Base-by-base conservation (phyloP, 92 coral and sea anemone species). In the Phenganax stokvisi region DNA sequence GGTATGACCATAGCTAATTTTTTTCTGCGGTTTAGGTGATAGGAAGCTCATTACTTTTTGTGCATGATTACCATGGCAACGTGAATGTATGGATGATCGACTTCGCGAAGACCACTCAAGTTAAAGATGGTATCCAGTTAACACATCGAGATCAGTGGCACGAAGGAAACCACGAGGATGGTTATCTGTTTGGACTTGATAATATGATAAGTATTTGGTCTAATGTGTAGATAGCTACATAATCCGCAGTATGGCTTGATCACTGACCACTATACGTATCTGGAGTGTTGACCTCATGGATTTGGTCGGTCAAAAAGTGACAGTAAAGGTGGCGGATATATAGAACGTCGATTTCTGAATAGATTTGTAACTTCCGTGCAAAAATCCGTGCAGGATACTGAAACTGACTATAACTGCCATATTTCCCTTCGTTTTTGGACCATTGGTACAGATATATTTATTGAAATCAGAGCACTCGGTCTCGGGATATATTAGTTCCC, bases 81-180 rank as follows among this genome's bases (percentile, higher is more conserved):
- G 98, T 96, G 29, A 89, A 92, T 56, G 81, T 94, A 9, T 94
- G 98, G 98, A 92, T 94, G 98, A 94, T 94, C 17, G 98, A 94
- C 83, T 94, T 94, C 75, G 98, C 97, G 8, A 94, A 94, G 79
- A 94, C 98, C 2, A 88, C 86, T 4, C 89, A 87, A n/a, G 82
- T 94, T 13, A 87, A 72, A 47, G 98, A 92, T 58, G 96, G 90
- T 13, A 57, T 62, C 25, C 51, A 57, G 74, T 57, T 94, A 44
- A 87, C 90, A 61, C 98, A 94, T 80, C 85, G 98, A 28, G 69
- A 73, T 28, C 81, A 83, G n/a, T 94, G 98, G 98, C 72, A 87
- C 51, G 97, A 94, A 64, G 98, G 98, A 0, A 94, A 94, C 79
- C 98, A 90, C 11, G 98, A 94, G 60, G 98, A 94, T 89, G 98